Conservation (phyloP, 1,140 invertebrate species). For the Zaprionus taronus region DNA sequence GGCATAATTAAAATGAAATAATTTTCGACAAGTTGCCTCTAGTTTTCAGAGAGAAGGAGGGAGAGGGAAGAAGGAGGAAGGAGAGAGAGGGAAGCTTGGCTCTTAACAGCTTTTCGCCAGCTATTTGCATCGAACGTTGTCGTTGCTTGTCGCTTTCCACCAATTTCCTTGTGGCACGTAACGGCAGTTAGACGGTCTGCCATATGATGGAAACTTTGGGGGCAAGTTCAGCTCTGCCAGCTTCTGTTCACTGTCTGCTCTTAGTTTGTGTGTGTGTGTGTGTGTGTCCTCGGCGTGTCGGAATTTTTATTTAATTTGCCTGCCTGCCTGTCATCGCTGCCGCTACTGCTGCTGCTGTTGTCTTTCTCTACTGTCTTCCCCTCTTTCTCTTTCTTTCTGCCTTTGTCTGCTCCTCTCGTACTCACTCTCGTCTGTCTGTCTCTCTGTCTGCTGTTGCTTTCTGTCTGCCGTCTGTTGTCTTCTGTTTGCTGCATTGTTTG, state of each 20-base stretch:
- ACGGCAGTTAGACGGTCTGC: conserved; percentile 47
- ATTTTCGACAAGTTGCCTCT: conserved; percentile 78
- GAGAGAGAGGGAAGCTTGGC: conserved; percentile 5
- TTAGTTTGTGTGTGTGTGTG: not conserved
- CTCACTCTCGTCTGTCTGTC: conserved; percentile 43
- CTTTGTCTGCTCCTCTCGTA: conserved; percentile 25
- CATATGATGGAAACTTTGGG: conserved; percentile 52
- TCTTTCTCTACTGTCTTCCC: conserved; percentile 18
- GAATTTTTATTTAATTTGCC: conserved; percentile 82
- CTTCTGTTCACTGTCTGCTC: conserved; percentile 30
- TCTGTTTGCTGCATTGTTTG: conserved; percentile 78
- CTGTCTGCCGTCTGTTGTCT: conserved; percentile 54
- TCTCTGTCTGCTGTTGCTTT: conserved; percentile 49
- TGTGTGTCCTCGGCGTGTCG: conserved; percentile 51
- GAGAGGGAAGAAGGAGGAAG: not conserved
- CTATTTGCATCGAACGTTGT: conserved; percentile 38
- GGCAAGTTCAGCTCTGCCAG: not conserved
- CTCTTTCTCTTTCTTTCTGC: conserved; percentile 1
- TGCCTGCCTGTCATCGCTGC: conserved; percentile 35
- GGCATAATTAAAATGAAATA: conserved; percentile 81
- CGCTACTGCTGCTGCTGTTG: conserved; percentile 24
- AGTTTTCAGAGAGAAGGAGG: conserved; percentile 32
- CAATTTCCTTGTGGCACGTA: conserved; percentile 33
- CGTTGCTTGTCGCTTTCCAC: conserved; percentile 22
- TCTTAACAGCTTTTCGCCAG: conserved; percentile 48